Percentiles rank a stretch among this genome's conserved stretches.
Evolutionary conservation across 2,797 vertebrate genomes (phyloP).

Genomic region (Enoplosus armatus): DNA sequence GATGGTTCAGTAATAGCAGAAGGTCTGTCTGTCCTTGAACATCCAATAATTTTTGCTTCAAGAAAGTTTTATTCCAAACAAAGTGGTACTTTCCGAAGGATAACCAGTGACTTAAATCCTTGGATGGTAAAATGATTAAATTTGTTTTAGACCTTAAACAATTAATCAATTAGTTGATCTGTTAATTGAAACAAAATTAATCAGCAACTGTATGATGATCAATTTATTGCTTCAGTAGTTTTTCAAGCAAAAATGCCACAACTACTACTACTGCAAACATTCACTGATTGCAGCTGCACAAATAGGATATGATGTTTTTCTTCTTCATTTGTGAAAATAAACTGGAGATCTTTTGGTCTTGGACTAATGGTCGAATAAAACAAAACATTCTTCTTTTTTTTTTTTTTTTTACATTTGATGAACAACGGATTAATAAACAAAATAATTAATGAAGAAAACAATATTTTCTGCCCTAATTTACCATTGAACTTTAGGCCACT

Average conservation of each 20-base stretch:
- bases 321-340: not conserved
- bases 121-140: not conserved
- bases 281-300: not conserved
- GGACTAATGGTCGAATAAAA: not conserved
- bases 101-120: not conserved
- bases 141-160: not conserved
- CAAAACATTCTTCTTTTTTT: no score
- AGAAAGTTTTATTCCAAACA: slow-evolving; percentile 1
- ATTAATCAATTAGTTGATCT: not conserved
- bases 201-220: not conserved
- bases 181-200: no score
- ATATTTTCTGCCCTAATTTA: no score
- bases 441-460: not conserved
- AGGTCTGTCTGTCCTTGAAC: not conserved
- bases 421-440: not conserved
- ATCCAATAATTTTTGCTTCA: not conserved
- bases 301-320: not conserved
- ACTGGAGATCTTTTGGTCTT: not conserved
- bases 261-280: no score
- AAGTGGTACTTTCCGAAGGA: not conserved
- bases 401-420: no score
- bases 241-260: not conserved
- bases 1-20: not conserved
- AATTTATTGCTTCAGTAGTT: not conserved
- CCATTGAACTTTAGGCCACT: not conserved